A percentile compares a stretch with the other conserved stretches of the same genome.
Conservation (phyloP, 2,888 invertebrate genomes). For the Chironomus riparius region DNA sequence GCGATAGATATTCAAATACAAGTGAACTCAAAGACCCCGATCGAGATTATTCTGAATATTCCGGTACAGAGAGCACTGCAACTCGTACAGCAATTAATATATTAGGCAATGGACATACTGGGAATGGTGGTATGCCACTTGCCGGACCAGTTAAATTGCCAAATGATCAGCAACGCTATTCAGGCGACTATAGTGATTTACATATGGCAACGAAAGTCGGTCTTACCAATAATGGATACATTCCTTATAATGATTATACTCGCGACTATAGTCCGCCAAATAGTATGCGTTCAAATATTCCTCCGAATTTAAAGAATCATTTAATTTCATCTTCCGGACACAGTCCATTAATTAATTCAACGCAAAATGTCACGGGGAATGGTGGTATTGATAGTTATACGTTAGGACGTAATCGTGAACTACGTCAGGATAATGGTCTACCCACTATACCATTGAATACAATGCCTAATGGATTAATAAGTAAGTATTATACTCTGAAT, state of each 20-base stretch:
- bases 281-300: slow-evolving; percentile 3
- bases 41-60: slow-evolving; percentile 28
- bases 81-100: slow-evolving; percentile 28
- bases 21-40: slow-evolving; percentile 75
- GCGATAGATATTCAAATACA: slow-evolving; percentile 84
- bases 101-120: slow-evolving; percentile 14
- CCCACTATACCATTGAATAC: slow-evolving; percentile 33
- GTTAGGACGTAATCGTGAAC: slow-evolving; percentile 36
- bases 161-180: slow-evolving; percentile 44
- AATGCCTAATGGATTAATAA: slow-evolving; percentile 25
- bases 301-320: slow-evolving; percentile 13
- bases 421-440: slow-evolving; percentile 40
- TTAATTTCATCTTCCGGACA: slow-evolving; percentile 24
- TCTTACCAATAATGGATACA: slow-evolving; percentile 75
- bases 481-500: slow-evolving; percentile 17
- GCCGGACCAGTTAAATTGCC: slow-evolving; percentile 63
- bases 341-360: slow-evolving; percentile 35
- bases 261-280: slow-evolving; percentile 78
- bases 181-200: slow-evolving; percentile 27
- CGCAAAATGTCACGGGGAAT: slow-evolving; percentile 29
- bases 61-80: slow-evolving; percentile 27
- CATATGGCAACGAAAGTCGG: slow-evolving; percentile 47
- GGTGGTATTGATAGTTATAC: slow-evolving; percentile 31
- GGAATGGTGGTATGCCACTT: slow-evolving; percentile 49
- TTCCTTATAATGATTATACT: slow-evolving; percentile 80